Evolutionary conservation across 2,888 invertebrate genomes (phyloP), one percentile per base, ranked within the genome.

Genomic region (Taenaris catops): DNA sequence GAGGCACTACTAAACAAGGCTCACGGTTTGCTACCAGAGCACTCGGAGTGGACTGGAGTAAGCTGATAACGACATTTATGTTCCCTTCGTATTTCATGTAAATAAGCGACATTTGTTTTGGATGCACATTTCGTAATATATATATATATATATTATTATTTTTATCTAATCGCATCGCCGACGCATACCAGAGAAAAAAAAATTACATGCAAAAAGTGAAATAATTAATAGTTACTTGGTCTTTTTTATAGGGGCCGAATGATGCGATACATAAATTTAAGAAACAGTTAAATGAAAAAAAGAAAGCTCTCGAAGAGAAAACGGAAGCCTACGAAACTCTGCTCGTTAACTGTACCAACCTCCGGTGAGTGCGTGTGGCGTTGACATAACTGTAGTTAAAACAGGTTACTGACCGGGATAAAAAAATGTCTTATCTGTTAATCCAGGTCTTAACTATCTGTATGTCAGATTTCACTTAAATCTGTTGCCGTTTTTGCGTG

Each of bases 1-100:
- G 96, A 97, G 72, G 91, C 94, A 49, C 88, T 97, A 54, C 89
- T 97, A 52, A 96, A 96, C 83, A 96, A 96, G 67, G 96, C 96
- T 70, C 92, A 94, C 68, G 93, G 92, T 67, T 92, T 92, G 44
- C 88, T 91, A 49, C 91, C 93, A 0, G 89, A 92, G 48, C 91
- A 93, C 61, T 92, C 94, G 1, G 96, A 96, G 61, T 96, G 96
- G 96, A 92, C 92, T 31, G 95, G 95, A 89, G 91, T 92, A 33
- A n/a, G n/a, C 20, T 20, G 3, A 19, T n/a, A 6, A n/a, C 1
- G 1, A 7, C 8, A 4, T 20, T 8, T n/a, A n/a, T n/a, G n/a
- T n/a, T n/a, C n/a, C n/a, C n/a, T n/a, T n/a, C n/a, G n/a, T n/a
- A n/a, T n/a, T n/a, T n/a, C n/a, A n/a, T n/a, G n/a, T n/a, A n/a